These are phyloP conservation scores for Ostrea edulis DNA, from an alignment of 1,140 invertebrate genomes.

Conservation along the genomic window DNA sequence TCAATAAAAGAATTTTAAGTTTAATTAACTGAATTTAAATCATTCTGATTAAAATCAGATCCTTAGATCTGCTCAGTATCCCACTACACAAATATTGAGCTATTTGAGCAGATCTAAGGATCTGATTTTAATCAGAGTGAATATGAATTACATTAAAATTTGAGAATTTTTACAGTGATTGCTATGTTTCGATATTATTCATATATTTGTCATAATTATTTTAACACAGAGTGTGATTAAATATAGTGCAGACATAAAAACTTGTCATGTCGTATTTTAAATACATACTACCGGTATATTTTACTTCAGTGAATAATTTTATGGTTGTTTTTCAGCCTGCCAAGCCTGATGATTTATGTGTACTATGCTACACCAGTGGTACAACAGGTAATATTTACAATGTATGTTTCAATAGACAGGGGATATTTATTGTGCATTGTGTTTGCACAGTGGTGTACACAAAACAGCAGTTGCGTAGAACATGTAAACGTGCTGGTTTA, in stretches of 20 bases:
- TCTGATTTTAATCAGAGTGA: too few relatives aligned
- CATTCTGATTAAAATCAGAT: too few relatives aligned
- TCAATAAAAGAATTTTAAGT: too few relatives aligned
- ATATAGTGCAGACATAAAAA: neutral
- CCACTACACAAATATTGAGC: too few relatives aligned
- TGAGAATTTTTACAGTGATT: too few relatives aligned
- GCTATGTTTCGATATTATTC: neutral
- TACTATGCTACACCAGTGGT: conserved; percentile 97
- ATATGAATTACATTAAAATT: too few relatives aligned
- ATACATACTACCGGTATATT: neutral
- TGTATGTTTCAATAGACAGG: neutral
- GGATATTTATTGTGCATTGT: neutral
- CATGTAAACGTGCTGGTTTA: neutral
- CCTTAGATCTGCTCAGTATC: too few relatives aligned
- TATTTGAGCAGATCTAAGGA: too few relatives aligned
- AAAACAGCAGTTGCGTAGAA: neutral
- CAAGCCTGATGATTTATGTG: conserved; percentile 91
- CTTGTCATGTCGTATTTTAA: neutral
- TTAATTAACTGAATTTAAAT: too few relatives aligned
- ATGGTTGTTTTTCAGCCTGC: conserved; percentile 84
- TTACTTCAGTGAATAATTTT: neutral
- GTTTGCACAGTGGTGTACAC: neutral
- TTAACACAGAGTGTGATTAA: neutral
- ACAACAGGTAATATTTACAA: conserved; percentile 88
- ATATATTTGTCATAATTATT: neutral